Evolutionary conservation across 1,140 invertebrate species (phyloP).

Genomic region (Drosophila kepulauana): DNA sequence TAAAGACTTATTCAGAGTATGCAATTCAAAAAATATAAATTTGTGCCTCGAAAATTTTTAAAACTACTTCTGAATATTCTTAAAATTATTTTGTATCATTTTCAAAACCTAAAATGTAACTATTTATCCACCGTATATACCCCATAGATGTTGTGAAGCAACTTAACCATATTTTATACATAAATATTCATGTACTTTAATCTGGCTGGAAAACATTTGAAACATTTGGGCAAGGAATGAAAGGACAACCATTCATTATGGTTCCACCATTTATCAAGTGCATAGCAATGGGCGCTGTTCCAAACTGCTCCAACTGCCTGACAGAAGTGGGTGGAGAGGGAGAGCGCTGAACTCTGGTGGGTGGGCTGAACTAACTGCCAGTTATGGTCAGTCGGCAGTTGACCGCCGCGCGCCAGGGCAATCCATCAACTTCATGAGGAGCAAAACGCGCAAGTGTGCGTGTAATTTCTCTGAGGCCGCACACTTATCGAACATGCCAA

Average conservation of each 20-base stretch:
- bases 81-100: too few relatives aligned
- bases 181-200: conserved; percentile 32
- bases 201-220: conserved; percentile 6
- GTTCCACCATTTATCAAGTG: conserved; percentile 50
- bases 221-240: conserved; percentile 6
- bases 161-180: conserved; percentile 9
- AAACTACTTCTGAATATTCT: too few relatives aligned
- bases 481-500: conserved; percentile 53
- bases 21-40: too few relatives aligned
- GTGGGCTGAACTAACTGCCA: conserved; percentile 20
- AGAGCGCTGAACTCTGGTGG: not conserved
- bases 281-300: conserved; percentile 32
- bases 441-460: conserved; percentile 50
- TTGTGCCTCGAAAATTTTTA: too few relatives aligned
- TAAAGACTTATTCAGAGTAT: too few relatives aligned
- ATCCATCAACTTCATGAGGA: conserved; percentile 62
- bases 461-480: conserved; percentile 56
- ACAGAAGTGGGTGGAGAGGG: not conserved
- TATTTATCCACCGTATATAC: not conserved
- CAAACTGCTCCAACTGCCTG: conserved; percentile 11
- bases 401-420: conserved; percentile 34
- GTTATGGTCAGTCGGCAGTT: conserved; percentile 47
- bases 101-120: too few relatives aligned
- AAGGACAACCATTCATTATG: conserved; percentile 49
- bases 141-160: not conserved